phyloP scores from a whole-genome alignment of 2,797 vertebrate species.

The Macropus fuliginosus region DNA sequence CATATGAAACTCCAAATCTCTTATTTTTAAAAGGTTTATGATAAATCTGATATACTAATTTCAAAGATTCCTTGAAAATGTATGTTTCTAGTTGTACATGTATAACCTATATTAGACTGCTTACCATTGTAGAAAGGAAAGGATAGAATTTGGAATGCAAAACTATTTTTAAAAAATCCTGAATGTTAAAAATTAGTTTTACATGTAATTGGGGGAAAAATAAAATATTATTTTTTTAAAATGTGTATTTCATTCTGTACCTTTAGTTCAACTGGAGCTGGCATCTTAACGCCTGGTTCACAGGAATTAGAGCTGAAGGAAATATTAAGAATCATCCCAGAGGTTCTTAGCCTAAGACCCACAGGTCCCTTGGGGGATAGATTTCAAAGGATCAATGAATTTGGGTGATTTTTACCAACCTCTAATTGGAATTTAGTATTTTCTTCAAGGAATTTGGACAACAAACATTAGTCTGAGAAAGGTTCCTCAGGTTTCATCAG shows the following conservation, averaged over 20 bases:
- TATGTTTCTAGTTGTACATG: background rate
- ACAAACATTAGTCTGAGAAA: background rate
- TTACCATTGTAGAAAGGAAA: background rate
- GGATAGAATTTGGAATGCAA: background rate
- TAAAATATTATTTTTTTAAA: background rate
- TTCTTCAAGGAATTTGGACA: background rate
- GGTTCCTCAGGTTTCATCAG: background rate
- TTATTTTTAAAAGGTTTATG: background rate
- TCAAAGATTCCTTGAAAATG: background rate
- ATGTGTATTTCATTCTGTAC: background rate
- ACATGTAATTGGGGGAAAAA: background rate
- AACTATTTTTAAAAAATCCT: background rate
- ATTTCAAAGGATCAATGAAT: background rate
- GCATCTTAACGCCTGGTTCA: background rate
- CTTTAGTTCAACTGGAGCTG: background rate
- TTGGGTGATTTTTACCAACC: background rate
- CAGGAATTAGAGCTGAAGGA: background rate
- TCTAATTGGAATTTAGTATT: background rate
- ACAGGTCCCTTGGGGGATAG: background rate
- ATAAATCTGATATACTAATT: background rate
- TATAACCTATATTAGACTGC: background rate
- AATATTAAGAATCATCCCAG: background rate
- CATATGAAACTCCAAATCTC: background rate
- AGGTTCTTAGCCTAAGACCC: background rate
- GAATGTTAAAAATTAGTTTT: background rate